Percentiles rank a stretch among this genome's conserved stretches.
Evolutionary conservation across 2,797 vertebrate species (phyloP).

Genomic region (Anniella stebbinsi): DNA sequence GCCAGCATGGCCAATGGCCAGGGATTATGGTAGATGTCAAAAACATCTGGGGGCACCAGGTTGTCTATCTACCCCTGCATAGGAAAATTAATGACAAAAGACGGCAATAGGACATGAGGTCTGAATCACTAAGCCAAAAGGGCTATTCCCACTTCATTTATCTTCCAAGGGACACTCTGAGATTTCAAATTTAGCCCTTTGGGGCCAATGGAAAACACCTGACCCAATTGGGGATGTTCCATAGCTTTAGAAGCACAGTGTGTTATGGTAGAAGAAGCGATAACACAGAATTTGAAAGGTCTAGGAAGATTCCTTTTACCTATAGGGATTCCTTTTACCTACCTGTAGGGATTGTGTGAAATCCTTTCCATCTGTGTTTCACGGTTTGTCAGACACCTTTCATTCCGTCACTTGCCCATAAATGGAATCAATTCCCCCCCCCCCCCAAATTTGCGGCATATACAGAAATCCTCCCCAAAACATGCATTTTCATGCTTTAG

Average conservation of each 20-base stretch:
- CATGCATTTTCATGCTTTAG: no score
- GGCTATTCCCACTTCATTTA: background rate
- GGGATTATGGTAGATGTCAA: no score
- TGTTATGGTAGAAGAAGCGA: background rate
- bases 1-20: no score
- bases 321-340: background rate
- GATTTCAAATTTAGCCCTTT: background rate
- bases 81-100: background rate
- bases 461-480: no score
- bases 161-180: background rate
- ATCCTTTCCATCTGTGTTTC: no score
- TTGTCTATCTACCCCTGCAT: no score
- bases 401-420: no score
- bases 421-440: no score
- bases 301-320: background rate
- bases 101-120: background rate
- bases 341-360: no score
- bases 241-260: background rate
- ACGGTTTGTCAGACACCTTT: no score
- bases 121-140: background rate
- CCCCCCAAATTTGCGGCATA: no score
- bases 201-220: background rate
- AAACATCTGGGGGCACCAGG: no score
- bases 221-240: background rate
- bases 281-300: background rate